These are phyloP conservation scores for Mimumesa dahlbomi DNA, from an alignment of 2,888 invertebrate species.

Conservation along the genomic window DNA sequence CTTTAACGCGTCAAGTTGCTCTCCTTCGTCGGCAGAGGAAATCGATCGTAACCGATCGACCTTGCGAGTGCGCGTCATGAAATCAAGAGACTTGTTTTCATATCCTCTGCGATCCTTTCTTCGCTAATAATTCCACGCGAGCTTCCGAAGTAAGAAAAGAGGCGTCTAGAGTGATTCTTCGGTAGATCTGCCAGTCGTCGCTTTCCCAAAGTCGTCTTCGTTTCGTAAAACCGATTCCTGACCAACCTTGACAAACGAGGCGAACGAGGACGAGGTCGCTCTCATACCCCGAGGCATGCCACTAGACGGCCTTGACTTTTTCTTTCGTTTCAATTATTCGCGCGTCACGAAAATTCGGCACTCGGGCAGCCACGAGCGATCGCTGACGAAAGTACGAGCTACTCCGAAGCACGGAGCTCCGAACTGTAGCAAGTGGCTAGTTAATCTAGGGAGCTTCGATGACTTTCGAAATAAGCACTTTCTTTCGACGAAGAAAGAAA, in stretches of 20 bases:
- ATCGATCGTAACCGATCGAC: slow-evolving; percentile 58
- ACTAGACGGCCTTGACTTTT: slow-evolving; percentile 63
- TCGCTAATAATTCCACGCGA: too few relatives aligned
- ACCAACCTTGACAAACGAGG: slow-evolving; percentile 64
- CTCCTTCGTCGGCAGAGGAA: slow-evolving; percentile 50
- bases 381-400: too few relatives aligned
- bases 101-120: too few relatives aligned
- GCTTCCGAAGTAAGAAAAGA: too few relatives aligned
- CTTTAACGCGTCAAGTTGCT: too few relatives aligned
- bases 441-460: too few relatives aligned
- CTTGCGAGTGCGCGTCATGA: slow-evolving; percentile 36
- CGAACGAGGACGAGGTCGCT: slow-evolving; percentile 65
- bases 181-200: background rate
- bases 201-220: slow-evolving; percentile 11
- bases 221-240: slow-evolving; percentile 20
- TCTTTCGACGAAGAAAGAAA: too few relatives aligned
- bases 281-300: slow-evolving; percentile 31
- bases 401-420: too few relatives aligned
- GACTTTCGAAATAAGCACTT: too few relatives aligned
- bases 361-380: too few relatives aligned
- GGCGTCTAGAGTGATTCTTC: too few relatives aligned
- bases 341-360: slow-evolving; percentile 23
- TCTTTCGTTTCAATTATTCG: slow-evolving; percentile 29
- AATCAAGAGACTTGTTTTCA: slow-evolving; percentile 10
- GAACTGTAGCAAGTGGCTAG: too few relatives aligned